Conservation (phyloP, 2,113 vertebrate species). For the Corythornis cristatus region DNA sequence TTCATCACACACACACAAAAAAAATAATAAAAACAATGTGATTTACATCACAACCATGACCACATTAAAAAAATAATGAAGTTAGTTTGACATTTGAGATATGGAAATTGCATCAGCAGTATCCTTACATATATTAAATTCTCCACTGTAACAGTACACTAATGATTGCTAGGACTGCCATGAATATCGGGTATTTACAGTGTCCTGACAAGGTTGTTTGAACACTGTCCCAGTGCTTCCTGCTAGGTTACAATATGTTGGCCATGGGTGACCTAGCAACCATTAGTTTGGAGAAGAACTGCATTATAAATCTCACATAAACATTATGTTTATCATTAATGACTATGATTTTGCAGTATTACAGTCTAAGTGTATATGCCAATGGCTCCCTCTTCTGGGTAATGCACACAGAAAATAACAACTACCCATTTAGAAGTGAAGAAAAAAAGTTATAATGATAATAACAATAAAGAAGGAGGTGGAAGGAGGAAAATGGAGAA, state of each 20-base stretch:
- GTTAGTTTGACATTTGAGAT: neutral
- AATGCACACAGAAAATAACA: neutral
- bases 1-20: neutral
- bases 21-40: neutral
- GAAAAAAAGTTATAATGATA: neutral
- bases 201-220: neutral
- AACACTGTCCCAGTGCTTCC: neutral
- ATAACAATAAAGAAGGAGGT: neutral
- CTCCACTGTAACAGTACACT: neutral
- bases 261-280: neutral
- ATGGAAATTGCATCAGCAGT: neutral
- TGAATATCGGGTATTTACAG: neutral
- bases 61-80: neutral
- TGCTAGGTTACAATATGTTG: neutral
- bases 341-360: neutral
- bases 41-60: neutral
- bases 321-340: neutral
- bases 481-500: neutral
- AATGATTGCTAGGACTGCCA: neutral
- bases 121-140: neutral
- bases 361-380: neutral
- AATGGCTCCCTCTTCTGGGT: conserved; percentile 55
- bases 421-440: neutral
- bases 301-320: neutral
- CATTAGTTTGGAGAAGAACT: neutral